phyloP scores from a whole-genome alignment of 2,113 vertebrate genomes.

The Pterophyllum scalare region DNA sequence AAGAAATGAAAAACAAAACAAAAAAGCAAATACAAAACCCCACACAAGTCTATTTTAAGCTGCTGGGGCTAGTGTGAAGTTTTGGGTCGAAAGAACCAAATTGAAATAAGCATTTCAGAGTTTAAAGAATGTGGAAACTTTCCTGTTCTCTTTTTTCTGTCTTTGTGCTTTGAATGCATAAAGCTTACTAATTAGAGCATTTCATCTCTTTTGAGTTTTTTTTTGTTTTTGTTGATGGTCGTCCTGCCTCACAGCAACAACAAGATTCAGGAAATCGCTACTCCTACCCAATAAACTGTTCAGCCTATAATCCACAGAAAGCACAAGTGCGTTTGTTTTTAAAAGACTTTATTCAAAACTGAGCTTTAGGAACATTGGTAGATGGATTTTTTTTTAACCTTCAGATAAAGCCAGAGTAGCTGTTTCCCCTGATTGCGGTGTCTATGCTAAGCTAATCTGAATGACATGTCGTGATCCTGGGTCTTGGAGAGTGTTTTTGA shows the following conservation, averaged over 20 bases:
- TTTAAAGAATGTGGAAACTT: conserved; percentile 7
- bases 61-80: background rate
- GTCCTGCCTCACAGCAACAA: conserved; percentile 2
- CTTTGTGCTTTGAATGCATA: conserved; percentile 10
- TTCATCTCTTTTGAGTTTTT: background rate
- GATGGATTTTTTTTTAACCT: background rate
- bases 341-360: background rate
- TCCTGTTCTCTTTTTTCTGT: background rate
- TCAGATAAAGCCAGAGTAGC: background rate
- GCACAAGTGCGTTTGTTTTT: background rate
- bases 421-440: background rate
- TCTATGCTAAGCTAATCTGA: background rate
- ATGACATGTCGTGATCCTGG: background rate
- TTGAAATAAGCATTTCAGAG: conserved; percentile 4
- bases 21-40: background rate
- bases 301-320: background rate
- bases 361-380: background rate
- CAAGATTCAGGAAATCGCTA: background rate
- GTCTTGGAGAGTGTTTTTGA: too few species aligned
- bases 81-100: background rate
- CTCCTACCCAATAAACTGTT: background rate
- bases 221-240: background rate
- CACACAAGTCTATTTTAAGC: conserved; percentile 13
- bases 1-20: background rate
- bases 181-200: conserved; percentile 5